These are phyloP conservation scores for Oegoconia quadripuncta DNA, from an alignment of 2,888 invertebrate genomes.

Conservation along the genomic window DNA sequence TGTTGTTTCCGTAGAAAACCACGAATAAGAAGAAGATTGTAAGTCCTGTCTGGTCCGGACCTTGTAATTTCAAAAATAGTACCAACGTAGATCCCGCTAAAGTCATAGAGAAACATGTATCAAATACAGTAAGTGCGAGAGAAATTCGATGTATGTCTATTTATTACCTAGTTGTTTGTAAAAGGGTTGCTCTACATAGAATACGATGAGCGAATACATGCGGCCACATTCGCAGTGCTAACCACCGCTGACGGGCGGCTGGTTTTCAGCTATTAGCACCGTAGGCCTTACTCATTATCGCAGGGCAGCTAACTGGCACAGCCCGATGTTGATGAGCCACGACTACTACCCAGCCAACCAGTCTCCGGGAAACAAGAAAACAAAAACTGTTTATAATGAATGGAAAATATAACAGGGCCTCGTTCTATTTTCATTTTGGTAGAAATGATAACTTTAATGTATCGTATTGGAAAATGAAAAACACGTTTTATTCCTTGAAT, in stretches of 20 bases:
- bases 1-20: too few species aligned
- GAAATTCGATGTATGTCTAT: neutral
- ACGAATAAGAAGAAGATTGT: too few species aligned
- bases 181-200: neutral
- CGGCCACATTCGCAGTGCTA: constrained; percentile 49
- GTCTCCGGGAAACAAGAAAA: neutral
- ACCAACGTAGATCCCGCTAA: too few species aligned
- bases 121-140: too few species aligned
- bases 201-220: constrained; percentile 7
- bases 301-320: constrained; percentile 60
- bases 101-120: too few species aligned
- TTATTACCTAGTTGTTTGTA: neutral
- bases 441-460: too few species aligned
- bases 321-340: constrained; percentile 30
- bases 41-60: too few species aligned
- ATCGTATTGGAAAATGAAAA: too few species aligned
- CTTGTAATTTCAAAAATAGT: too few species aligned
- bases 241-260: constrained; percentile 56
- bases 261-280: constrained; percentile 73
- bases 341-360: neutral
- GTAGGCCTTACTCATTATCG: constrained; percentile 74
- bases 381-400: too few species aligned
- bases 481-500: too few species aligned
- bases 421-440: neutral
- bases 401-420: too few species aligned